Base-by-base conservation (phyloP, 53 echinoderm and acorn worm species). In the Holothuria scabra region DNA sequence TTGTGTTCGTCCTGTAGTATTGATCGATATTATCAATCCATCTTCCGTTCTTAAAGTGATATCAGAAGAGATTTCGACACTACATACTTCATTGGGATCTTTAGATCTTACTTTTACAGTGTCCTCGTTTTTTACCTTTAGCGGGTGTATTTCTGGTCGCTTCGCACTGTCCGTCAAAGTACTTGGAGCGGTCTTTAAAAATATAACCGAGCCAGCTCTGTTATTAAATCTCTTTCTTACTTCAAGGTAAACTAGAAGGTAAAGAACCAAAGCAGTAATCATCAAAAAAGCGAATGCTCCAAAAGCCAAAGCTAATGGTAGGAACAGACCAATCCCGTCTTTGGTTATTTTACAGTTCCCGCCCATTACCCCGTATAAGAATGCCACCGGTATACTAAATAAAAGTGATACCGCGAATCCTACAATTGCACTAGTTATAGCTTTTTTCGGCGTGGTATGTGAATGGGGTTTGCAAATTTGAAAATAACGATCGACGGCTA, bases 401-500 rank as follows among this genome's bases (percentile, higher is more conserved):
- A 89, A n/a, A 8, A 84, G 86, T 7, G 64, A 64, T 4, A 87
- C 24, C 18, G 84, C 71, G 6, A 67, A 70, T n/a, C 68, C 67
- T 0, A 58, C 30, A 34, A 87, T 68, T 1, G 89, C 57, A 26
- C 84, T 48, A 30, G 65, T 55, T 7, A 89, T 79, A 24, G 89
- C 86, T 55, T 60, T 60, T 30, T 84, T 86, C 38, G 87, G 86
- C 48, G 89, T 92, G 63, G 86, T 86, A 20, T 70, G 87, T 13
- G 84, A 84, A 65, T 92, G 92, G 11, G 92, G 92, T 3, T 84
- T 83, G 65, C 92, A 92, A 28, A 92, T 86, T 9, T 89, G 82
- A 18, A 92, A 46, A 44, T 92, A 92, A 57, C 92, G 87, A 64
- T 92, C 92, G 7, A 89, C 85, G 1, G 92, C 92, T 35, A 92